A percentile compares a stretch with the other conserved stretches of the same genome.
Conservation (phyloP, 2,113 vertebrate species). For the Neodontobutis hainanensis region DNA sequence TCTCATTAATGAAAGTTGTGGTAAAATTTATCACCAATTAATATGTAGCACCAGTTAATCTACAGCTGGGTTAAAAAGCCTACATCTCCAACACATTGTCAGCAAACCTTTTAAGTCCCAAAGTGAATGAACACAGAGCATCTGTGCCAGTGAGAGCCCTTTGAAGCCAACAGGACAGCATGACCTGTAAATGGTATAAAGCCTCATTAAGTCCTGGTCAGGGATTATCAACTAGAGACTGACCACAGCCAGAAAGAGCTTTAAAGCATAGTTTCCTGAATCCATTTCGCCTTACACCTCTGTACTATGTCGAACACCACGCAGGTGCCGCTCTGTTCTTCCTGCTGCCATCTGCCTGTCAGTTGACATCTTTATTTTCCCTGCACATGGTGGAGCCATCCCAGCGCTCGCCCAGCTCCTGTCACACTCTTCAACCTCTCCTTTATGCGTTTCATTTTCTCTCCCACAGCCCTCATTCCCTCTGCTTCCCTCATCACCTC, state of each 20-base stretch:
- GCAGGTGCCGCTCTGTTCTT: conserved; percentile 51
- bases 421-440: conserved; percentile 31
- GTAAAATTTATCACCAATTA: no score
- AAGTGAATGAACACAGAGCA: no score
- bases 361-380: conserved; percentile 51
- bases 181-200: conserved; percentile 47
- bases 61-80: no score
- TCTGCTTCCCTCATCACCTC: conserved; percentile 34
- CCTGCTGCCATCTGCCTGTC: conserved; percentile 51
- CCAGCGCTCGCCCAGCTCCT: conserved; percentile 18
- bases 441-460: conserved; percentile 12
- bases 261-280: conserved; percentile 46
- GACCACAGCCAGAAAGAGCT: conserved; percentile 46
- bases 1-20: no score
- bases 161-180: conserved; percentile 42
- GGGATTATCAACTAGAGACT: conserved; percentile 56
- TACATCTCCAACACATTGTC: background rate
- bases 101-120: background rate
- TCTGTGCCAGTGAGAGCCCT: conserved; percentile 28
- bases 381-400: conserved; percentile 29
- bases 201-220: conserved; percentile 43
- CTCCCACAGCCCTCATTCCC: conserved; percentile 23
- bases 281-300: conserved; percentile 44
- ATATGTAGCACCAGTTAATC: no score
- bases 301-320: conserved; percentile 38